phyloP scores from a whole-genome alignment of 2,888 invertebrate species.

The Drosophila lacicola region DNA sequence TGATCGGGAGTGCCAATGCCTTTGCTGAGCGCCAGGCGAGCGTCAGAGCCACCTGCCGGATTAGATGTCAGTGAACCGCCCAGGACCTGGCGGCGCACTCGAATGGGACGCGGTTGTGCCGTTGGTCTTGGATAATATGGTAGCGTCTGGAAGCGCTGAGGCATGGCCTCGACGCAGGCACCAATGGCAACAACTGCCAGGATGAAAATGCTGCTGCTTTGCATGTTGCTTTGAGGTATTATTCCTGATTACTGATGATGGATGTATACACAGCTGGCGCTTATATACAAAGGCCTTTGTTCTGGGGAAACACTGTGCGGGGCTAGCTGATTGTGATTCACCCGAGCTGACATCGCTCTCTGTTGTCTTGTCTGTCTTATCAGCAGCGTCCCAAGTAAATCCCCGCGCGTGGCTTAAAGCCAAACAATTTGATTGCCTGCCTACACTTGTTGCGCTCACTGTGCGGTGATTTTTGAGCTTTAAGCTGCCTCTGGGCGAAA shows the following conservation, averaged over 20 bases:
- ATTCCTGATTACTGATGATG: constrained; percentile 45
- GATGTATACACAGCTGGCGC: constrained; percentile 2
- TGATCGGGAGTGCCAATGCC: constrained; percentile 77
- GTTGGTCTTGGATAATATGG: constrained; percentile 57
- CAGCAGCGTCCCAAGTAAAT: constrained; percentile 21
- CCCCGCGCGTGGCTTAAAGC: constrained; percentile 18
- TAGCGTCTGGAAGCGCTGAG: constrained; percentile 49
- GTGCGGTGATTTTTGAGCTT: background rate
- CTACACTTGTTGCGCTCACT: constrained; percentile 22
- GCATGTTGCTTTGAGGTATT: constrained; percentile 47
- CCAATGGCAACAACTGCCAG: constrained; percentile 55
- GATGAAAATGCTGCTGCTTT: constrained; percentile 54
- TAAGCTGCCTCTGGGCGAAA: background rate
- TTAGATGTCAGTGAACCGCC: constrained; percentile 70
- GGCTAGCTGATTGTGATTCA: constrained; percentile 39
- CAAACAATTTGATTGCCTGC: constrained; percentile 4
- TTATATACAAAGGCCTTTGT: constrained; percentile 48
- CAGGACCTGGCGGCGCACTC: constrained; percentile 67
- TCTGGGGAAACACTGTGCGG: constrained; percentile 42
- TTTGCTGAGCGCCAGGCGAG: constrained; percentile 64
- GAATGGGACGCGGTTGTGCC: constrained; percentile 17
- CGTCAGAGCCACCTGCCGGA: constrained; percentile 78
- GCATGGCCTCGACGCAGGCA: constrained; percentile 55
- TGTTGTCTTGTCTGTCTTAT: constrained; percentile 23
- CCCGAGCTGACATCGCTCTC: constrained; percentile 19